phyloP scores from a whole-genome alignment of 2,888 invertebrate species.

The Acronicta leporina region DNA sequence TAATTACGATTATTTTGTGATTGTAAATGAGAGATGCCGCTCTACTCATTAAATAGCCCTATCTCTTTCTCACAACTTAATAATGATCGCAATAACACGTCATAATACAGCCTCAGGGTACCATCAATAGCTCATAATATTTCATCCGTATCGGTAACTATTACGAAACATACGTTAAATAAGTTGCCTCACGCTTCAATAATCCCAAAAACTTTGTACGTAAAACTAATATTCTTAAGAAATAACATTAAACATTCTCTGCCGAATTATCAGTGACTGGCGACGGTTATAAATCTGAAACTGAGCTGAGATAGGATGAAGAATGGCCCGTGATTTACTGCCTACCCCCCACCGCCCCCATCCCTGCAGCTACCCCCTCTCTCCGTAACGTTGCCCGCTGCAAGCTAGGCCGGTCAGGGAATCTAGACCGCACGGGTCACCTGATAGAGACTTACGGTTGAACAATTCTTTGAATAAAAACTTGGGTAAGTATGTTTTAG shows the following conservation, averaged over 20 bases:
- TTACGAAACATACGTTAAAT: too few relatives aligned
- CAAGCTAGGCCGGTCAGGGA: conserved; percentile 40
- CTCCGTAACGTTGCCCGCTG: conserved; percentile 20
- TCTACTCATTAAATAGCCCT: too few relatives aligned
- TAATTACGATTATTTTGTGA: too few relatives aligned
- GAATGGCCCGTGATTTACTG: conserved; percentile 55
- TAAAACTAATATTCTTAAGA: conserved; percentile 23
- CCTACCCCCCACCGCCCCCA: conserved; percentile 5
- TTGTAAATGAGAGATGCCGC: too few relatives aligned
- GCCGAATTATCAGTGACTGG: conserved; percentile 37
- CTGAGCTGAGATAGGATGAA: conserved; percentile 56
- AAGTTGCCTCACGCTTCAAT: neutral
- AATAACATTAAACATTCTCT: conserved; percentile 25
- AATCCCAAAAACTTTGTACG: conserved; percentile 3
- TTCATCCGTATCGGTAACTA: too few relatives aligned
- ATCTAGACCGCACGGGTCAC: conserved; percentile 51
- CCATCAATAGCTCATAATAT: too few relatives aligned
- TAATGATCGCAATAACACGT: too few relatives aligned
- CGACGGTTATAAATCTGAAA: conserved; percentile 54
- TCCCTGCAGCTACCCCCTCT: conserved; percentile 16
- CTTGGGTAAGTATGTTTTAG: conserved; percentile 1
- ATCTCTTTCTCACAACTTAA: too few relatives aligned
- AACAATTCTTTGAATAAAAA: conserved; percentile 7
- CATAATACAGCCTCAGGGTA: too few relatives aligned
- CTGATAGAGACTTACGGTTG: conserved; percentile 19